Evolutionary conservation across 2,888 invertebrate genomes (phyloP).

Genomic region (Arctia plantaginis): DNA sequence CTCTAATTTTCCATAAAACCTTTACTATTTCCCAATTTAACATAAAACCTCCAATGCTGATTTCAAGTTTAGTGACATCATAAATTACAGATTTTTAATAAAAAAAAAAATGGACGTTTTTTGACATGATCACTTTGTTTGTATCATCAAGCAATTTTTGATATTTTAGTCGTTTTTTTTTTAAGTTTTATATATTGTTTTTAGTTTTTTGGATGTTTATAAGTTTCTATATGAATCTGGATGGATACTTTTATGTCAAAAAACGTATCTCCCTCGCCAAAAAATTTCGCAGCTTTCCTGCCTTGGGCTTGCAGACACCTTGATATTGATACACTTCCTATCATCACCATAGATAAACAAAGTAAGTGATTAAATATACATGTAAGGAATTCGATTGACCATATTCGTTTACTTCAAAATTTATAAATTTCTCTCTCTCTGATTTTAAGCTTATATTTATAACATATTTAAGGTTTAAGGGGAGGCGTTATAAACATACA

Average conservation of each 20-base stretch:
- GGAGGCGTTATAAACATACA: too few species aligned
- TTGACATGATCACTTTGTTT: neutral
- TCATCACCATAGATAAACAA: conserved; percentile 2
- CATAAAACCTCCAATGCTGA: too few species aligned
- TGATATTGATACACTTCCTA: neutral
- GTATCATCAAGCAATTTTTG: neutral
- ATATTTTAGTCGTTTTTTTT: conserved; percentile 2
- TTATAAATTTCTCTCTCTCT: too few species aligned
- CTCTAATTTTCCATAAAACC: too few species aligned
- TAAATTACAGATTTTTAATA: too few species aligned
- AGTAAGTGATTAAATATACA: neutral
- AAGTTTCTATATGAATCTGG: neutral
- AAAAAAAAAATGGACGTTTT: neutral
- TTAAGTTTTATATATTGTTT: neutral
- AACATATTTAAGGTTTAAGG: too few species aligned
- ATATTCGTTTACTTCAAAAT: neutral
- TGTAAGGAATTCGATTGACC: neutral
- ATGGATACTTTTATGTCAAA: neutral
- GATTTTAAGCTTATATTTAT: too few species aligned
- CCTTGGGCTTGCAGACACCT: neutral
- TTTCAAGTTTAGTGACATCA: too few species aligned
- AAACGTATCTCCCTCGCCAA: neutral
- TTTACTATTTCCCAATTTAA: too few species aligned
- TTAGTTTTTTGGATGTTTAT: neutral
- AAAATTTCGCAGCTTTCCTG: neutral